A percentile compares a stretch with the other conserved stretches of the same genome.
Evolutionary conservation across 2,113 vertebrate species (phyloP).

Genomic region (Manacus vitellinus): DNA sequence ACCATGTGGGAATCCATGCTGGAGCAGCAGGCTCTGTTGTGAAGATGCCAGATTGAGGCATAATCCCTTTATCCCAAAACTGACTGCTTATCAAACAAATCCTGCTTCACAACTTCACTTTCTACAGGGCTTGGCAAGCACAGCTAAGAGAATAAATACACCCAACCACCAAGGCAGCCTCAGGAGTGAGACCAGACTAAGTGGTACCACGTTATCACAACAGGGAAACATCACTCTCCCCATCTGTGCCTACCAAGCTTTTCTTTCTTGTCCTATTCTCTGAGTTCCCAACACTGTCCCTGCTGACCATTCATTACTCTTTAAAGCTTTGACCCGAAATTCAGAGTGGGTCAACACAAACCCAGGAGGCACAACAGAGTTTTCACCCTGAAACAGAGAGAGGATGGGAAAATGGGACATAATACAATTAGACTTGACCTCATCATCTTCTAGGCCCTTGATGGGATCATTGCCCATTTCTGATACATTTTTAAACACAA

Average conservation of each 20-base stretch:
- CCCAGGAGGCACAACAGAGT: not conserved
- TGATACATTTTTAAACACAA: not conserved
- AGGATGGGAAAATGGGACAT: not conserved
- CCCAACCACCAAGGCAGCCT: not conserved
- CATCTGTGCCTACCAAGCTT: not conserved
- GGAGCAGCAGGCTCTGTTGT: not conserved
- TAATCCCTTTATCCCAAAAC: not conserved
- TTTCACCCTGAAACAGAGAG: not conserved
- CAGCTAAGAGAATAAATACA: not conserved
- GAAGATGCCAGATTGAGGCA: not conserved
- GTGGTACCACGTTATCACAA: rapidly evolving
- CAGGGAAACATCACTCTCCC: not conserved
- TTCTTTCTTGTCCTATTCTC: not conserved
- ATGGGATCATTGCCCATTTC: not conserved
- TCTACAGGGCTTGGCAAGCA: not conserved
- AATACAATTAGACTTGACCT: not conserved
- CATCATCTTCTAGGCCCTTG: not conserved
- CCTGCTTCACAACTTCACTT: not conserved
- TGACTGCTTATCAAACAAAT: not conserved
- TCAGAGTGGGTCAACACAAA: not conserved
- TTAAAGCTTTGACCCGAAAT: not conserved
- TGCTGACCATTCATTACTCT: not conserved
- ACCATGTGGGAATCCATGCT: not conserved
- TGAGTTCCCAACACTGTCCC: not conserved
- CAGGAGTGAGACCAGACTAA: not conserved